A percentile compares a stretch with the other conserved stretches of the same genome.
Evolutionary conservation across 2,113 vertebrate species (phyloP).

Genomic region (Perccottus glenii): DNA sequence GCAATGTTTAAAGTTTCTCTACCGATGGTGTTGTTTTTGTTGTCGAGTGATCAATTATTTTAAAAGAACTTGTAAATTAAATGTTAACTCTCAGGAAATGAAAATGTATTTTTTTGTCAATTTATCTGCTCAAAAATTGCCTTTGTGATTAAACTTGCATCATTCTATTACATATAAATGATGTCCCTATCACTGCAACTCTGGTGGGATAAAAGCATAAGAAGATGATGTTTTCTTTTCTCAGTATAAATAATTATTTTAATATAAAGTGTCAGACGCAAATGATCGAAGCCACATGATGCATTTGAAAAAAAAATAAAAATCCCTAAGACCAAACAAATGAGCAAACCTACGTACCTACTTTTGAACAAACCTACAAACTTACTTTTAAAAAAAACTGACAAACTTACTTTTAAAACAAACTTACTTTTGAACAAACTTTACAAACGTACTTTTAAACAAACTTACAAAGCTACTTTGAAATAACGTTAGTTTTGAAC

Average conservation of each 20-base stretch:
- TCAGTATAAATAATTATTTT: neutral
- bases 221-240: too few relatives aligned
- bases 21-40: neutral
- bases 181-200: too few relatives aligned
- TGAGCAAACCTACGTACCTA: too few relatives aligned
- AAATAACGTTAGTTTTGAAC: too few relatives aligned
- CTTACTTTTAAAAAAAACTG: too few relatives aligned
- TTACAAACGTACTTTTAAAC: too few relatives aligned
- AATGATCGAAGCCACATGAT: slow-evolving; percentile 1
- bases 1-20: neutral
- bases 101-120: neutral
- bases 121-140: neutral
- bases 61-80: neutral
- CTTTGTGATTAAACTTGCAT: neutral
- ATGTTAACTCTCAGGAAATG: neutral
- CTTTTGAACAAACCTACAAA: too few relatives aligned
- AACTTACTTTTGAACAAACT: too few relatives aligned
- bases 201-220: neutral
- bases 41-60: neutral
- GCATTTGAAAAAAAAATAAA: neutral
- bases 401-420: too few relatives aligned
- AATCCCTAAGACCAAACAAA: too few relatives aligned
- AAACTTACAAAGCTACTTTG: too few relatives aligned
- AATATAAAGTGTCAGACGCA: slow-evolving; percentile 1
- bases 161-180: neutral